These are phyloP conservation scores for Myopa tessellatipennis DNA, from an alignment of 2,888 invertebrate species.

Conservation along the genomic window DNA sequence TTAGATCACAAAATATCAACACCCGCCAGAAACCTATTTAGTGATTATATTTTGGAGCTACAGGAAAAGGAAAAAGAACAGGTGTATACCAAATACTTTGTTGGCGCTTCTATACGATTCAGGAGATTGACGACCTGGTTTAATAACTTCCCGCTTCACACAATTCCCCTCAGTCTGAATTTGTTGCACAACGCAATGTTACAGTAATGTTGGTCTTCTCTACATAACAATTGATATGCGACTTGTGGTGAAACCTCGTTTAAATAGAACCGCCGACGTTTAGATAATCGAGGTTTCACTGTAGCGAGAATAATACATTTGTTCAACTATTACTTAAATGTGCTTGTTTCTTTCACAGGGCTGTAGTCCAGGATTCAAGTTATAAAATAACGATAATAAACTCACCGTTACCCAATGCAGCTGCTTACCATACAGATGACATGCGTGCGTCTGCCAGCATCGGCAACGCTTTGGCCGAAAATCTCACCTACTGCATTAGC, in stretches of 20 bases:
- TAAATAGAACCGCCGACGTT: too few species aligned
- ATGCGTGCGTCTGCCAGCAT: constrained; percentile 13
- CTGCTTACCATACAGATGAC: neutral
- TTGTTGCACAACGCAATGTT: constrained; percentile 54
- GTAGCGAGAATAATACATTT: too few species aligned
- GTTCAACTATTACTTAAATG: neutral
- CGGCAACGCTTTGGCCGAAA: constrained; percentile 50
- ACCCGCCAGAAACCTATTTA: neutral
- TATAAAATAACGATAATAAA: constrained; percentile 50
- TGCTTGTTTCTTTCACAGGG: neutral
- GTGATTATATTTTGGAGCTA: neutral
- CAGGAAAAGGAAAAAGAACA: neutral
- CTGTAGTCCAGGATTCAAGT: constrained; percentile 21
- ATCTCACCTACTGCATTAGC: constrained; percentile 45
- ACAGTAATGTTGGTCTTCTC: neutral
- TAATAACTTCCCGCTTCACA: constrained; percentile 53
- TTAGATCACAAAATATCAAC: neutral
- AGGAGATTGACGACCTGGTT: constrained; percentile 51
- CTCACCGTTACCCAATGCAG: constrained; percentile 46
- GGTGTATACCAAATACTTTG: constrained; percentile 37
- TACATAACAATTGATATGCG: neutral
- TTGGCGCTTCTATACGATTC: constrained; percentile 49
- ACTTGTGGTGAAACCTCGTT: neutral
- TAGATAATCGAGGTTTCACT: too few species aligned
- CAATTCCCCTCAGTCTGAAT: constrained; percentile 52